Evolutionary conservation across 2,888 invertebrate genomes (phyloP).

Genomic region (Metacarcinus magister): DNA sequence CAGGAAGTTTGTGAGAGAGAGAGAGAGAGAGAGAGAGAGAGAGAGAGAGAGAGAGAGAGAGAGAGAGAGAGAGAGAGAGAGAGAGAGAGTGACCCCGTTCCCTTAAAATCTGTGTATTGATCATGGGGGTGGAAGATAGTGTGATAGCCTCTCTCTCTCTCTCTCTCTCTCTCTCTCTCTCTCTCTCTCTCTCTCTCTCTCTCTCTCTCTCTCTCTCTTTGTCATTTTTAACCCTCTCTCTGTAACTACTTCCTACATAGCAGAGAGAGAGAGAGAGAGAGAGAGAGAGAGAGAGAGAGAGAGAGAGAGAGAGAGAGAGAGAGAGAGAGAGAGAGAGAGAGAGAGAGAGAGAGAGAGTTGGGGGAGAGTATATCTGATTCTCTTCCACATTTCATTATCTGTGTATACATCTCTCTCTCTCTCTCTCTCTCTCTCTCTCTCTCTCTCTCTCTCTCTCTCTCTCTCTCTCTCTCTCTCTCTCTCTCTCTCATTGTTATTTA

Average conservation of each 20-base stretch:
- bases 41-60: conserved; percentile 1
- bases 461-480: conserved; percentile 32
- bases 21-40: conserved; percentile 46
- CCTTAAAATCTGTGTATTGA: conserved; percentile 38
- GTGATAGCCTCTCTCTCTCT: not conserved
- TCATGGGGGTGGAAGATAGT: conserved; percentile 37
- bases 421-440: conserved; percentile 48
- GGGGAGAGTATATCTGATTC: not conserved
- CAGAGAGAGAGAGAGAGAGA: not conserved
- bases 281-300: not conserved
- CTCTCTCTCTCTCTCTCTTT: conserved; percentile 30
- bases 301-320: not conserved
- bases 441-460: conserved; percentile 38
- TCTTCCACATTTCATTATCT: not conserved
- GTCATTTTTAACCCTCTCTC: not conserved
- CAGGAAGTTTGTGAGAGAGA: not conserved
- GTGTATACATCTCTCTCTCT: not conserved
- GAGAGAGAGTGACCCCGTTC: conserved; percentile 23
- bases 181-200: conserved; percentile 2
- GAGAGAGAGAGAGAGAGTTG: not conserved
- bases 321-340: not conserved
- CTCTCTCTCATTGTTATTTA: not conserved
- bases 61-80: conserved; percentile 9
- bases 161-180: conserved; percentile 32
- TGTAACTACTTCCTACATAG: not conserved